These are phyloP conservation scores for Rotaria macrura DNA, from an alignment of 2,888 invertebrate genomes.

Conservation along the genomic window DNA sequence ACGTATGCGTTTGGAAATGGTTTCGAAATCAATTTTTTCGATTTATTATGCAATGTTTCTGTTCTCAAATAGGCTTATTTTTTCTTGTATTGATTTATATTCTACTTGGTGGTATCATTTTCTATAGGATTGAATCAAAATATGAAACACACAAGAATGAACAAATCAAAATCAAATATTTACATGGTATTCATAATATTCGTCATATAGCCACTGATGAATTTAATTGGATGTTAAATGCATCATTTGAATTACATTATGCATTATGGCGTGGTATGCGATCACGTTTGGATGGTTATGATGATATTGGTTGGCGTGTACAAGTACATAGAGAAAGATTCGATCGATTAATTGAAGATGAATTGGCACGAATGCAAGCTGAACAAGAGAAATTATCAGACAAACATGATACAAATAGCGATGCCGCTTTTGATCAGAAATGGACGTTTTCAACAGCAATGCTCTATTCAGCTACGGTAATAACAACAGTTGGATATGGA, in stretches of 20 bases:
- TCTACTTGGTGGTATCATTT: neutral
- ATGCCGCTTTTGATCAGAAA: neutral
- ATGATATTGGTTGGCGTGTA: neutral
- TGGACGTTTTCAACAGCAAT: constrained; percentile 33
- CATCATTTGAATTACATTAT: neutral
- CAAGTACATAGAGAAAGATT: neutral
- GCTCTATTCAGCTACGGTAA: constrained; percentile 34
- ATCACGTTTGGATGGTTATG: neutral
- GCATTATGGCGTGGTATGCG: neutral
- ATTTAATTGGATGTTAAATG: neutral
- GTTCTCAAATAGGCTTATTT: neutral
- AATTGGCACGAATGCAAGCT: neutral
- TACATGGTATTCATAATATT: neutral
- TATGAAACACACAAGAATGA: neutral
- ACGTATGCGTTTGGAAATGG: neutral
- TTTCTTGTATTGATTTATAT: neutral
- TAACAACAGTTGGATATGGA: constrained; percentile 35
- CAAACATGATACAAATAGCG: neutral
- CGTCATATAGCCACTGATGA: neutral
- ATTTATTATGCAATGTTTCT: neutral
- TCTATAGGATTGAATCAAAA: neutral
- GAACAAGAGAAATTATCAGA: neutral
- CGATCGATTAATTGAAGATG: neutral
- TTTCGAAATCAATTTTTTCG: neutral
- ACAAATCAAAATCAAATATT: neutral